A percentile compares a stretch with the other conserved stretches of the same genome.
These are phyloP conservation scores for Lasioglossum zephyrum DNA, from an alignment of 2,888 invertebrate genomes.

Conservation along the genomic window DNA sequence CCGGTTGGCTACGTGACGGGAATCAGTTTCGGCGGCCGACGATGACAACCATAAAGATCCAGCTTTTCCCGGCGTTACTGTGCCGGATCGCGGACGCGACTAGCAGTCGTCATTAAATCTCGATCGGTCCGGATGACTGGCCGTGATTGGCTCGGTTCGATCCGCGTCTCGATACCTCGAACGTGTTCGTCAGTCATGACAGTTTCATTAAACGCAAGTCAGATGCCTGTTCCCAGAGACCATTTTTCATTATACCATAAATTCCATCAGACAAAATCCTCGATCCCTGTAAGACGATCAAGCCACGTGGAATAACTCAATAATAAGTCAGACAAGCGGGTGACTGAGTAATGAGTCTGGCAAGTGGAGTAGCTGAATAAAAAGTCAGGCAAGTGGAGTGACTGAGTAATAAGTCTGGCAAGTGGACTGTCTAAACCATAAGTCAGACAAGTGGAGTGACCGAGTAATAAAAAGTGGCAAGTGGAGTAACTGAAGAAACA, in stretches of 20 bases:
- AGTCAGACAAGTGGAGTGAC: background rate
- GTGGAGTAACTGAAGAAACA: no score
- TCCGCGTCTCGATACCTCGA: background rate
- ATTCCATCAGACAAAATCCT: background rate
- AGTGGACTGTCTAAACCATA: background rate
- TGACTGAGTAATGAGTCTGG: no score
- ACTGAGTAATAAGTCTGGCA: background rate
- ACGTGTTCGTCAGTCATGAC: background rate
- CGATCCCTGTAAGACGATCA: background rate
- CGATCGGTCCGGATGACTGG: constrained; percentile 12
- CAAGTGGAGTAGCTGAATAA: background rate
- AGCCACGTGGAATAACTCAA: background rate
- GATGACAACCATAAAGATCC: constrained; percentile 53
- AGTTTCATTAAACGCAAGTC: constrained; percentile 2
- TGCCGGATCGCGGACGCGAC: background rate
- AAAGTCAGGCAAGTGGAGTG: background rate
- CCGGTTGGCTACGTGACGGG: constrained; percentile 55
- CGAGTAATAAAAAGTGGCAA: no score
- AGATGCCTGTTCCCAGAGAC: background rate
- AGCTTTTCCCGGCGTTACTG: background rate
- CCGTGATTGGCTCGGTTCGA: background rate
- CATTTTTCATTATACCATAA: background rate
- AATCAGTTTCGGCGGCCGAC: constrained; percentile 55
- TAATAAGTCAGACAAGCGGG: background rate
- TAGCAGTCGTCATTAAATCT: constrained; percentile 28